A percentile compares a stretch with the other conserved stretches of the same genome.
phyloP scores from a whole-genome alignment of 1,140 invertebrate genomes.

The Callitettix versicolor region DNA sequence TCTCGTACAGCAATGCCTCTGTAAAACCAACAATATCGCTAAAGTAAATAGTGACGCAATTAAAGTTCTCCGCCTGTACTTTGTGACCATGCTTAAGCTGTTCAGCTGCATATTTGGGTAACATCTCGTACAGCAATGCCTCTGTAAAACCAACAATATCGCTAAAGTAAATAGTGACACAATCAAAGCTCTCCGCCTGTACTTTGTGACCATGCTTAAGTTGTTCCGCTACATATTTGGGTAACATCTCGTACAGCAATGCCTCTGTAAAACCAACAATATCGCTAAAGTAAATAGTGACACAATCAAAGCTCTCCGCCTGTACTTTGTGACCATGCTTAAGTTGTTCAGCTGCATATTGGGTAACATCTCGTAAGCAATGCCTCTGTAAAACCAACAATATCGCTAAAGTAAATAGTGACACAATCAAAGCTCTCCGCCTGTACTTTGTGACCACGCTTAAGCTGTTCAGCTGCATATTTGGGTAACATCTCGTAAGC shows the following conservation, averaged over 20 bases:
- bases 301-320: constrained; percentile 77
- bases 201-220: too few species aligned
- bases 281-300: constrained; percentile 91
- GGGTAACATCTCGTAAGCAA: constrained; percentile 89
- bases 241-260: too few species aligned
- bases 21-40: constrained; percentile 91
- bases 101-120: constrained; percentile 83
- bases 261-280: constrained; percentile 85
- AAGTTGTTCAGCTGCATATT: constrained; percentile 80
- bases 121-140: constrained; percentile 85
- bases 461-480: constrained; percentile 83
- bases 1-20: too few species aligned
- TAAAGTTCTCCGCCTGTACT: constrained; percentile 80
- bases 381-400: constrained; percentile 85
- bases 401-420: constrained; percentile 91
- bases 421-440: constrained; percentile 81
- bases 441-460: constrained; percentile 76
- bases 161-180: too few species aligned
- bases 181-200: too few species aligned
- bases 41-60: constrained; percentile 87
- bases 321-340: constrained; percentile 81
- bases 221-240: too few species aligned
- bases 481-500: constrained; percentile 90
- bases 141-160: too few species aligned
- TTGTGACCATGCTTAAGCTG: constrained; percentile 82